phyloP scores from a whole-genome alignment of 2,888 invertebrate genomes.

The Eupsilia transversa region DNA sequence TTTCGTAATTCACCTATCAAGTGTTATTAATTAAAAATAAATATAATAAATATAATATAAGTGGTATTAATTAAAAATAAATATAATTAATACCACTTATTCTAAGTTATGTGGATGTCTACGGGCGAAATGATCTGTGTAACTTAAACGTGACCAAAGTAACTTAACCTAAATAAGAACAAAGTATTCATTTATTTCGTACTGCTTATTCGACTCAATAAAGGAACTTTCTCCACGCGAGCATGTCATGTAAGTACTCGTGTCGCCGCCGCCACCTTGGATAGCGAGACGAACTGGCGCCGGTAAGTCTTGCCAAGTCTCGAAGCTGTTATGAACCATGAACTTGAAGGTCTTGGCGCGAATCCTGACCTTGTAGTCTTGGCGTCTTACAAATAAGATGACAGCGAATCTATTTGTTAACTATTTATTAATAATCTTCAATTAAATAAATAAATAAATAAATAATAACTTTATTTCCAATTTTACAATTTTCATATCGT shows the following conservation, averaged over 20 bases:
- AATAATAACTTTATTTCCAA: too few species aligned
- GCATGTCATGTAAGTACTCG: neutral
- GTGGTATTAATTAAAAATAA: too few species aligned
- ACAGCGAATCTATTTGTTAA: conserved; percentile 18
- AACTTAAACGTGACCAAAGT: neutral
- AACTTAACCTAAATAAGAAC: neutral
- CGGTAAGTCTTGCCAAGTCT: conserved; percentile 55
- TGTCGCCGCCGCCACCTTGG: conserved; percentile 13
- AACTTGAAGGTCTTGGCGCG: conserved; percentile 61
- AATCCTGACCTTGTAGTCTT: conserved; percentile 49
- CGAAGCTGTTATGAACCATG: conserved; percentile 53
- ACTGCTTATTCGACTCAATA: neutral
- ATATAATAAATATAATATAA: too few species aligned
- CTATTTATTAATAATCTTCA: too few species aligned
- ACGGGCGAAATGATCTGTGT: neutral
- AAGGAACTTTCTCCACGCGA: conserved; percentile 19
- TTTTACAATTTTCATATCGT: too few species aligned
- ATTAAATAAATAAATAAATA: too few species aligned
- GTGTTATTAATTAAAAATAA: too few species aligned
- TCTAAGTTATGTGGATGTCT: neutral
- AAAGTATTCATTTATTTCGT: conserved; percentile 6
- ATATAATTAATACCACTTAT: neutral
- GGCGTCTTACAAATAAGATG: conserved; percentile 26
- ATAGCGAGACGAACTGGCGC: conserved; percentile 56
- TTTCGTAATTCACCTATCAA: too few species aligned